phyloP scores from a whole-genome alignment of 37 sponge, comb jelly and placozoan genomes.

The Cladorhizidae sp. region DNA sequence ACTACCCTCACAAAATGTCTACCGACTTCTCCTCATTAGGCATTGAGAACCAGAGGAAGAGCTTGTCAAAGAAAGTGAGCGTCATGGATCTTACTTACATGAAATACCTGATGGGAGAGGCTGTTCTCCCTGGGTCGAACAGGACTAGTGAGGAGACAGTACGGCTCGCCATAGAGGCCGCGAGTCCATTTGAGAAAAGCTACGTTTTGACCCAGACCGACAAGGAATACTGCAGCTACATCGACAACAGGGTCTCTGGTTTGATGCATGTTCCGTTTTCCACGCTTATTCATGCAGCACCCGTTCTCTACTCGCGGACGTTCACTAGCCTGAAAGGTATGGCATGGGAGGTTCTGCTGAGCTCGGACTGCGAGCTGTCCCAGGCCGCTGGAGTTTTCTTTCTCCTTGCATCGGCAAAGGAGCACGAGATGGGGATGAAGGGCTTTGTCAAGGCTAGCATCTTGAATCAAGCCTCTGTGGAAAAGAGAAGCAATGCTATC shows the following conservation, averaged over 20 bases:
- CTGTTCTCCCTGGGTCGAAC: not conserved
- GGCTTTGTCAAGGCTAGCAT: conserved; percentile 13
- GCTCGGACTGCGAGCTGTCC: conserved; percentile 49
- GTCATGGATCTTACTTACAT: not conserved
- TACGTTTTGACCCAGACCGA: not conserved
- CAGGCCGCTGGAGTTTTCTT: conserved; percentile 61
- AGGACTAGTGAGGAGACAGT: not conserved
- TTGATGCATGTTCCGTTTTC: conserved; percentile 55
- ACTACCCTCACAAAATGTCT: too few relatives aligned
- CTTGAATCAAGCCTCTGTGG: not conserved
- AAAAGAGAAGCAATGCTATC: conserved; percentile 16
- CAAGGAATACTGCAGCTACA: conserved; percentile 23
- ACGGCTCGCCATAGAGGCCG: conserved; percentile 30
- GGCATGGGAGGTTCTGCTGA: conserved; percentile 60
- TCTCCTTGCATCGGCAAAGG: conserved; percentile 49
- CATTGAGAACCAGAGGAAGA: too few relatives aligned
- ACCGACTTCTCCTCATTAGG: too few relatives aligned
- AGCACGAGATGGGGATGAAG: conserved; percentile 1
- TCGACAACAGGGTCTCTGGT: conserved; percentile 6
- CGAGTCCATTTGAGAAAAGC: not conserved
- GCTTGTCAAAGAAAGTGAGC: not conserved
- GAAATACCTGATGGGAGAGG: not conserved
- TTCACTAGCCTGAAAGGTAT: conserved; percentile 29
- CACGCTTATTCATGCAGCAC: conserved; percentile 29
- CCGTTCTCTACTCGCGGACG: conserved; percentile 5